Conservation (phyloP, 2,797 vertebrate species). For the Urocyon cinereoargenteus region DNA sequence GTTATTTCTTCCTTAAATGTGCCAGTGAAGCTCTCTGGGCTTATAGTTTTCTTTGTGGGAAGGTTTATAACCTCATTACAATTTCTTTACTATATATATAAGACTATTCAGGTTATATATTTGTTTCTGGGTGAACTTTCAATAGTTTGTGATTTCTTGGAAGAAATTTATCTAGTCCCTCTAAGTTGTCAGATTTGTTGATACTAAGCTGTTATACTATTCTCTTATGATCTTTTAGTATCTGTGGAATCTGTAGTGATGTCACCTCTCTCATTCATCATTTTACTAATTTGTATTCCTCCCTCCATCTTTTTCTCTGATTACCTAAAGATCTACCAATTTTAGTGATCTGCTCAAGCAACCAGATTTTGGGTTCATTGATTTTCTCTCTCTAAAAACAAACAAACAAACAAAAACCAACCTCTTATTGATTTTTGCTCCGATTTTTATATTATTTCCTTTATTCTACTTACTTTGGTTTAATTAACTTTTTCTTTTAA, state of each 20-base stretch:
- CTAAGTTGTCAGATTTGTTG: slow-evolving; percentile 4
- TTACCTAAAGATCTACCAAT: neutral
- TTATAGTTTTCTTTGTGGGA: neutral
- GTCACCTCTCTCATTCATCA: neutral
- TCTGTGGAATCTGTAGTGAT: slow-evolving; percentile 13
- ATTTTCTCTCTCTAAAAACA: neutral
- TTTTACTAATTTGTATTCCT: neutral
- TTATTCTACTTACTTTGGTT: slow-evolving; percentile 5
- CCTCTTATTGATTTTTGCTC: neutral
- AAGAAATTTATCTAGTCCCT: slow-evolving; percentile 29
- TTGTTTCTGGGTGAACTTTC: slow-evolving; percentile 7
- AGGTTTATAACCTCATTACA: neutral
- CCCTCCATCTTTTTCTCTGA: neutral
- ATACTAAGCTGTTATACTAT: neutral
- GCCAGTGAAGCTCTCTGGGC: neutral
- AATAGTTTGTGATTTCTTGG: neutral
- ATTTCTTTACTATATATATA: slow-evolving; percentile 3
- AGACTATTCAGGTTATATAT: neutral
- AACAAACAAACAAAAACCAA: neutral
- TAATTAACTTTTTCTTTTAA: neutral
- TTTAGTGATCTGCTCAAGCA: neutral
- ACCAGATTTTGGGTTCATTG: neutral
- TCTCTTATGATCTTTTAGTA: neutral
- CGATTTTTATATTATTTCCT: neutral
- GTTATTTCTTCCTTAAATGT: neutral